Evolutionary conservation across 37 sponge, comb jelly and placozoan species (phyloP), one percentile per base, ranked within the genome.

Genomic region (Halisarca cf. caerulea): DNA sequence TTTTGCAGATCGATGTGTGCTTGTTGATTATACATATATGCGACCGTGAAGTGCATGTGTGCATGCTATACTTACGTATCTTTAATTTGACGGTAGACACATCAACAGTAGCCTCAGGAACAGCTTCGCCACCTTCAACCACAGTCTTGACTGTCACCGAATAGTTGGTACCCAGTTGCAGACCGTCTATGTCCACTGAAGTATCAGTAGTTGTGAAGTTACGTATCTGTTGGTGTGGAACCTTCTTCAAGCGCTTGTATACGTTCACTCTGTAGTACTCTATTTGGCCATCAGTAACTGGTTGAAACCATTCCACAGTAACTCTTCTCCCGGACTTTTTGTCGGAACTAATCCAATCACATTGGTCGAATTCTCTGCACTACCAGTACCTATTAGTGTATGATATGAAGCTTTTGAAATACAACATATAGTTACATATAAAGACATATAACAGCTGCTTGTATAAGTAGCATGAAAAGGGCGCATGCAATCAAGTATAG

Each of bases 151-250:
- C 40, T 18, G 14, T 30, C 6, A 71, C 40, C 5, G 37, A 33
- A 18, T 71, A 71, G 18, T 71, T 30, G 14, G 40, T 71, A 30
- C 39, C 72, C 33, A 39, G 72, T 8, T 71, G 3, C 20, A 71
- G 72, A 71, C 33, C 39, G 3, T 37, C 33, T 6, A 71, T 37
- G 3, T 71, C 40, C 7, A 18, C 40, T 5, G 14, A 9, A 6
- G 72, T 71, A 9, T 71, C 72, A 20, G 5, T 71, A 20, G 72
- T 71, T 8, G 72, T 71, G 72, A 37, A 37, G 18, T 36, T 71
- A 35, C 33, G 72, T n/a, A n/a, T n/a, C n/a, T n/a, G n/a, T n/a
- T n/a, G n/a, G n/a, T n/a, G n/a, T n/a, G n/a, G n/a, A 20, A 71
- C 72, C 41, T 34, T 8, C 21, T 8, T 14, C 21, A 20, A 17